Base-by-base conservation (phyloP, 1,140 invertebrate species). In the Scylla paramamosain region DNA sequence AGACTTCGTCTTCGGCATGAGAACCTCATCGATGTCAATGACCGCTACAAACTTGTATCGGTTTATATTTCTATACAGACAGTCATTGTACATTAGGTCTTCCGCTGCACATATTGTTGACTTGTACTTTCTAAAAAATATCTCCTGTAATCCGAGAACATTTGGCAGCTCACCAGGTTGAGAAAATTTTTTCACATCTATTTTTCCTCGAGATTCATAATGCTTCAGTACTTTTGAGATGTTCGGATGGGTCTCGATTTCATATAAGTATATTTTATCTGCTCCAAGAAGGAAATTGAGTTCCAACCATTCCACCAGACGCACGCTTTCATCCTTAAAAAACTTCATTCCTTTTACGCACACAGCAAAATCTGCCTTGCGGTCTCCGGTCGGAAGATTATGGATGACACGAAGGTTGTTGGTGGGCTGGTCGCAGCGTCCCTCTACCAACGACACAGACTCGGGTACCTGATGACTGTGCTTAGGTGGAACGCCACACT, bases 71-170 rank as follows among this genome's bases (percentile, higher is more conserved):
- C 99, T 98, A 97, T 99, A 99, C 8, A 99, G 97, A 96, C 99
- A 99, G 96, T 99, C 99, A 97, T 99, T 99, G 97, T 99, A 99
- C 0, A 99, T 99, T 96, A 99, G 99, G 59, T 99, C 97, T 97
- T 99, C 99, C 97, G 99, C 99, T 96, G 99, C 98, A 14, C 99
- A 97, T 97, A 99, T 99, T 97, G 99, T 98, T 96, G 98, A 99
- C 1, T 98, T 95, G 96, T 96, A 96, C 96, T 98, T 98, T 87
- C 98, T 98, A 6, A 99, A 97, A 96, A 99, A 99, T 97, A 99
- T 97, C 97, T 99, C 98, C 96, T 99, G 98, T 92, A 99, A 98
- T 0, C 98, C 98, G 0, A 98, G 98, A 12, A 98, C 97, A 96
- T 99, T 99, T 0, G 99, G 99, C 96, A 99, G 98, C 0, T 98